phyloP scores from a whole-genome alignment of 2,797 vertebrate genomes.

The Melanotaenia nigrans region DNA sequence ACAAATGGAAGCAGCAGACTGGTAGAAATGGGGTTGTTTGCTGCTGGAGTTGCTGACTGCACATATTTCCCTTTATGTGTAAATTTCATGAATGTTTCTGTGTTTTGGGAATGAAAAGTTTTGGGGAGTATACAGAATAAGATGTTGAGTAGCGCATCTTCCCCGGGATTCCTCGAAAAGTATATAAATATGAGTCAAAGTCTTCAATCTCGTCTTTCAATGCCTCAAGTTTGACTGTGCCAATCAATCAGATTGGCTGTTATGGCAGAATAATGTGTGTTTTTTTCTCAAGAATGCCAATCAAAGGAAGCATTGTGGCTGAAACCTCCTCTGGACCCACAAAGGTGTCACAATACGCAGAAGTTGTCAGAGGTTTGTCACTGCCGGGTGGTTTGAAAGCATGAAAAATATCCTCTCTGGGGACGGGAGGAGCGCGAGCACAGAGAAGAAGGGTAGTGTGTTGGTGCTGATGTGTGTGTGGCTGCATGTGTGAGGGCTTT shows the following conservation, averaged over 20 bases:
- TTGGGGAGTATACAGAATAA: slow-evolving; percentile 7
- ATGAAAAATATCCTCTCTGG: slow-evolving; percentile 80
- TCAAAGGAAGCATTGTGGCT: slow-evolving; percentile 68
- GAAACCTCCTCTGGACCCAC: slow-evolving; percentile 73
- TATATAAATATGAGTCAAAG: slow-evolving; percentile 44
- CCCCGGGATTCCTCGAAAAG: slow-evolving; percentile 31
- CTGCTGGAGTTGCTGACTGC: too few relatives aligned
- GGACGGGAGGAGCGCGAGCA: slow-evolving; percentile 53
- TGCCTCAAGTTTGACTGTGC: slow-evolving; percentile 57
- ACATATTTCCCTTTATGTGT: too few relatives aligned
- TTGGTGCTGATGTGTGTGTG: slow-evolving; percentile 19
- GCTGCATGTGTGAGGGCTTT: slow-evolving; percentile 40
- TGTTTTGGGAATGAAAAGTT: slow-evolving; percentile 13
- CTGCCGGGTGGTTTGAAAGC: slow-evolving; percentile 76
- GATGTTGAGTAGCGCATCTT: slow-evolving; percentile 9
- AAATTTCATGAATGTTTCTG: too few relatives aligned
- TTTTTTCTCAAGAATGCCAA: slow-evolving; percentile 66
- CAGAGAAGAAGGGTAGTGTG: slow-evolving; percentile 30
- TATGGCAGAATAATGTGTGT: slow-evolving; percentile 55
- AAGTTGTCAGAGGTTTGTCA: slow-evolving; percentile 81
- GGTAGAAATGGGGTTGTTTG: too few relatives aligned
- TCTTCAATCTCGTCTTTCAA: slow-evolving; percentile 33
- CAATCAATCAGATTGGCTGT: slow-evolving; percentile 64
- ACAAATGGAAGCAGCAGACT: too few relatives aligned
- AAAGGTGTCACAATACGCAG: slow-evolving; percentile 78